Base-by-base conservation (phyloP, 2,888 invertebrate genomes). In the Tinea pellionella region DNA sequence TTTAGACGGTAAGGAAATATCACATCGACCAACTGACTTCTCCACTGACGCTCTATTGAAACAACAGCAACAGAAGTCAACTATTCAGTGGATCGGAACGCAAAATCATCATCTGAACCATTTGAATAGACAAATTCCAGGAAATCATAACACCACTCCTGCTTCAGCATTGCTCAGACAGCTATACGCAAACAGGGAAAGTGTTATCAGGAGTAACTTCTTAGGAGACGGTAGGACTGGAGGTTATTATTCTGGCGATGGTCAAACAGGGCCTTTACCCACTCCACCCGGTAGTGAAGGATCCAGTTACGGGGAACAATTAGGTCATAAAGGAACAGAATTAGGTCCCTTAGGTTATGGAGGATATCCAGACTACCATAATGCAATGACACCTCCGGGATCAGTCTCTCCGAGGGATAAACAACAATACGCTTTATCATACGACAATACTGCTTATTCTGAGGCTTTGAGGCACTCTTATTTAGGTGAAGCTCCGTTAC, bases 381-480 rank as follows among this genome's bases (percentile, higher is more conserved):
- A 96, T 43, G 96, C 96, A 57, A 97, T 98, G 95, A 97, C 97
- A 3, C 97, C 97, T 60, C 98, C 98, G 59, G 96, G 96, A n/a
- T 97, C 97, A 2, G 97, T 97, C 1, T 97, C 97, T 4, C 97
- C 98, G 0, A 90, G 97, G 63, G 97, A 97, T 72, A 96, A 89
- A 74, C 94, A 91, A 68, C 92, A 92, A 67, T 87, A 87, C 61
- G 78, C 86, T 3, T 67, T 88, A 78, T 71, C 89, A 63, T 78
- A 90, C 80, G 76, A 86, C 61, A 87, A 87, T 63, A 82, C 79
- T 69, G 90, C 93, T 66, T 92, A 94, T 80, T 89, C 92, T 13
- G 90, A 92, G 74, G 89, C 90, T 37, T 70, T 92, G 69, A 82
- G 91, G 62, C 84, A 85, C 65, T 80, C 85, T 19, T 86, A 89